These are phyloP conservation scores for Drosophila greeni DNA, from an alignment of 2,888 invertebrate species.

Conservation along the genomic window DNA sequence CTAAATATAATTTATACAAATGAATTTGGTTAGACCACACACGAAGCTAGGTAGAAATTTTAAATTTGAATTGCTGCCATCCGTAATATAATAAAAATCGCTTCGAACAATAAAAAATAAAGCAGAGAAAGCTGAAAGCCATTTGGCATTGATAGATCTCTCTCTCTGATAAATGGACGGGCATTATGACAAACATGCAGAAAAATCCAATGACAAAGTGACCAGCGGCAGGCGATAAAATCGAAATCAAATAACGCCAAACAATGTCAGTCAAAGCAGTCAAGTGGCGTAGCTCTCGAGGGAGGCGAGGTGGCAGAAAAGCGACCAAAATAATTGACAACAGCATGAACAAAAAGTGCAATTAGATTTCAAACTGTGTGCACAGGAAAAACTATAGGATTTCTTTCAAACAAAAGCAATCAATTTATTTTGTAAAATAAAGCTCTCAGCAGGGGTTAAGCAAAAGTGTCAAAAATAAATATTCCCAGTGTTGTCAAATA, in stretches of 20 bases:
- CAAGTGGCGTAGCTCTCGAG: neutral
- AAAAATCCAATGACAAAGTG: slow-evolving; percentile 44
- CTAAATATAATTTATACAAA: slow-evolving; percentile 18
- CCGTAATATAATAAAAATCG: slow-evolving; percentile 9
- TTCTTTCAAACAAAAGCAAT: neutral
- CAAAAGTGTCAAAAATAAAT: neutral
- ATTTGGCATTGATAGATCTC: slow-evolving; percentile 63
- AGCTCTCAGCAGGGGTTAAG: too few species aligned
- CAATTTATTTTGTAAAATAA: neutral
- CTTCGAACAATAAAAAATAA: slow-evolving; percentile 2
- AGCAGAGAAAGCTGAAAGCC: slow-evolving; percentile 6
- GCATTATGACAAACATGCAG: slow-evolving; percentile 55
- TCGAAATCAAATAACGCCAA: slow-evolving; percentile 55
- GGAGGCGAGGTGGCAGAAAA: slow-evolving; percentile 2
- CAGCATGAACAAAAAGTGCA: slow-evolving; percentile 49
- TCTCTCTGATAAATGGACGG: slow-evolving; percentile 55
- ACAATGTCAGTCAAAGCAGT: slow-evolving; percentile 49
- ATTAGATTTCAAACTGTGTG: slow-evolving; percentile 40
- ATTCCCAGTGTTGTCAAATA: neutral
- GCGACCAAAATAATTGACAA: slow-evolving; percentile 55
- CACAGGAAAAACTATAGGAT: slow-evolving; percentile 1
- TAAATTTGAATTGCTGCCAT: slow-evolving; percentile 4
- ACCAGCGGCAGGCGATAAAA: slow-evolving; percentile 49
- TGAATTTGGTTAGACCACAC: slow-evolving; percentile 15
- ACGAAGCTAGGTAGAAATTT: neutral